These are phyloP conservation scores for Riparia riparia DNA, from an alignment of 2,113 vertebrate species.

Conservation along the genomic window DNA sequence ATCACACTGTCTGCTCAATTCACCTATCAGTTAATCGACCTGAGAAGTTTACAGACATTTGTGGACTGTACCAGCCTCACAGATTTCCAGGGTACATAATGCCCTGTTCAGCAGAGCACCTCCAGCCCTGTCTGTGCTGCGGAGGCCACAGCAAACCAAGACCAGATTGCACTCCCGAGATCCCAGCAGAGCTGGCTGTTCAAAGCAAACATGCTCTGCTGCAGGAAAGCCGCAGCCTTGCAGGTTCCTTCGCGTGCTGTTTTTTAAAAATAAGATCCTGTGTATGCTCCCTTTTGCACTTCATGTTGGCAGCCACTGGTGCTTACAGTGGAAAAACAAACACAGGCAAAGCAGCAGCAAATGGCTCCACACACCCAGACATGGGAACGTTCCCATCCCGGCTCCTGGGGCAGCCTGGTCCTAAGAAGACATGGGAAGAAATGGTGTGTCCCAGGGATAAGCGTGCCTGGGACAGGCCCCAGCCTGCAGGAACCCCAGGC, in stretches of 20 bases:
- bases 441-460: neutral
- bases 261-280: neutral
- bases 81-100: neutral
- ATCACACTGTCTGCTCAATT: neutral
- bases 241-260: neutral
- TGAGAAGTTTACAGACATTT: neutral
- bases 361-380: neutral
- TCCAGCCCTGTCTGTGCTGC: neutral
- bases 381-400: neutral
- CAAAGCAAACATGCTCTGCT: neutral
- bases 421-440: neutral
- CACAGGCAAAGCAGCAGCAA: neutral
- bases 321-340: neutral
- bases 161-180: rapidly evolving
- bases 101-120: neutral
- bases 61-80: neutral
- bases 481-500: slow-evolving; percentile 33
- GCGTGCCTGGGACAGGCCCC: neutral
- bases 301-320: rapidly evolving
- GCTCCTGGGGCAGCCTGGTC: neutral
- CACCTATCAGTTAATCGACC: neutral
- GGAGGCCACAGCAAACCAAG: neutral
- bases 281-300: neutral
- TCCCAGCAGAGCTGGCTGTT: neutral
- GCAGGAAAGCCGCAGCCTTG: neutral